phyloP scores from a whole-genome alignment of 2,113 vertebrate genomes.

The Hemicordylus capensis region DNA sequence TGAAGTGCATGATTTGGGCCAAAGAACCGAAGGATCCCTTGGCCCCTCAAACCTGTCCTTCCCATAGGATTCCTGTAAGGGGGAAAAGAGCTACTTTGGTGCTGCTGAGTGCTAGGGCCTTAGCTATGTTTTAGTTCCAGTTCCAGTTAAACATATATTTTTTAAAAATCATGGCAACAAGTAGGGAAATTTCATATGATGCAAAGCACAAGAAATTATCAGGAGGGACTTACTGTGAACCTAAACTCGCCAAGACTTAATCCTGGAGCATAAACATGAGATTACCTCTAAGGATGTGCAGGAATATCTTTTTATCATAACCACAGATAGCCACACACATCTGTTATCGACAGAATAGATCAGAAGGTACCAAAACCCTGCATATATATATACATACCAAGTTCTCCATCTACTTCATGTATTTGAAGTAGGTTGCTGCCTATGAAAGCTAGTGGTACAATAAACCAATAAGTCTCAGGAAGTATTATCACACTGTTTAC shows the following conservation, averaged over 20 bases:
- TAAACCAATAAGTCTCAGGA: not conserved
- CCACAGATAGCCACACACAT: not conserved
- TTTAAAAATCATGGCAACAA: not conserved
- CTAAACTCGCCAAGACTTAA: not conserved
- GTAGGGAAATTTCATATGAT: not conserved
- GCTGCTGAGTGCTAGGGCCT: accelerated
- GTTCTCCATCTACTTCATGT: not conserved
- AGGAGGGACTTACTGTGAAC: not conserved
- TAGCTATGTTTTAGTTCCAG: accelerated
- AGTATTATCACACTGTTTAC: not conserved
- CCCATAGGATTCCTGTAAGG: conserved; percentile 88
- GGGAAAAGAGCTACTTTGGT: accelerated
- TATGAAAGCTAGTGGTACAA: not conserved
- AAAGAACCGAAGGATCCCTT: conserved; percentile 80
- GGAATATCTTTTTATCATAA: not conserved
- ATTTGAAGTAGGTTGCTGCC: not conserved
- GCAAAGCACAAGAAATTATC: not conserved
- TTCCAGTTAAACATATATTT: not conserved
- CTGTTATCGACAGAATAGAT: not conserved
- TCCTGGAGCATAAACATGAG: not conserved
- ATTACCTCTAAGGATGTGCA: not conserved
- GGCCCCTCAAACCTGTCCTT: conserved; percentile 87
- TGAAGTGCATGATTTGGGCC: conserved; percentile 88
- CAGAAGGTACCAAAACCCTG: too few relatives aligned
- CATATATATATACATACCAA: not conserved